Evolutionary conservation across 2,797 vertebrate species (phyloP), one percentile per base, ranked within the genome.

Genomic region (Etheostoma perlongum): DNA sequence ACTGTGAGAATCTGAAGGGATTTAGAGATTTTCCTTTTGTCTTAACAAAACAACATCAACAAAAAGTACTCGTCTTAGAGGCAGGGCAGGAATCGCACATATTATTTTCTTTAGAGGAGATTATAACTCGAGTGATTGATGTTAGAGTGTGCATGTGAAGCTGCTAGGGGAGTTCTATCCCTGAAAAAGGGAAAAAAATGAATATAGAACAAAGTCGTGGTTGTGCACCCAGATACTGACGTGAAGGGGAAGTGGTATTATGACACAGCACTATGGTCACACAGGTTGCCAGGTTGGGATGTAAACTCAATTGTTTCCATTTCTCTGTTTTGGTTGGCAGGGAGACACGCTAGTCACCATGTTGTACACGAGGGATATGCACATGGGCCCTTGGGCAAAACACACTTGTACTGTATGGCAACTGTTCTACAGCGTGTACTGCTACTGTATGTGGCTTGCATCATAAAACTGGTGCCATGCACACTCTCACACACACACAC

Each of bases 261-360:
- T 83, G 83, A 91, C 87, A 82, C 78, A 77, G 66, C 78, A 77
- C 81, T 55, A 36, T 53, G 76, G 89, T 88, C 77, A 74, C 71
- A 76, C 67, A 68, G 78, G 77, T 67, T 18, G 67, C 66, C 79
- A 40, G 72, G 66, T 82, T 48, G 42, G 61, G 73, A 85, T 67
- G 86, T 84, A 86, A 87, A 90, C 85, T 71, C 77, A 7, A 89
- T 93, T 91, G 88, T 92, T 91, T 89, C 82, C 82, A 88, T 79
- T 89, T 86, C 75, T 87, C 63, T 88, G 79, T 92, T 92, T 85
- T 85, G 59, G 66, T 90, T 91, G 90, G 88, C 84, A 78, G 42
- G 65, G 78, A 42, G 63, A 75, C 25, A 2, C 47, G 19, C 54
- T 14, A 74, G 78, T 83, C 69, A 73, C 63, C 66, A n/a, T 85